phyloP scores from a whole-genome alignment of 2,888 invertebrate species.

The Pandemis cinnamomeana region DNA sequence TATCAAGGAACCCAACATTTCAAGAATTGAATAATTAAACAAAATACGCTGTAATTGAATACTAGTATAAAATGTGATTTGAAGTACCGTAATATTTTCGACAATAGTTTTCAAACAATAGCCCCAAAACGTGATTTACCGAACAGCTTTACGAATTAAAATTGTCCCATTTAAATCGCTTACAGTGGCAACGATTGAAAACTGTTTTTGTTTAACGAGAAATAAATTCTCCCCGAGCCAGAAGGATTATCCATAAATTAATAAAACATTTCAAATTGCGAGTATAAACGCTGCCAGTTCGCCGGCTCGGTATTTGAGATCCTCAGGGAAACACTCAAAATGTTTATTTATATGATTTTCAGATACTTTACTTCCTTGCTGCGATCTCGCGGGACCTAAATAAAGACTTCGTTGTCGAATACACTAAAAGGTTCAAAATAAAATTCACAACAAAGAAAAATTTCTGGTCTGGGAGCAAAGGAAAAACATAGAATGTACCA shows the following conservation, averaged over 20 bases:
- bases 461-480: too few species aligned
- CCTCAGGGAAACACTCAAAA: constrained; percentile 9
- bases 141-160: neutral
- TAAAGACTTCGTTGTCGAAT: constrained; percentile 8
- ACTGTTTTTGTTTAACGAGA: constrained; percentile 20
- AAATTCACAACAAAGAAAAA: too few species aligned
- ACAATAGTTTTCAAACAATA: too few species aligned
- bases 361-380: constrained; percentile 15
- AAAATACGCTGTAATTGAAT: too few species aligned
- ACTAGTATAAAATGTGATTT: too few species aligned
- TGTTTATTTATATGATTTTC: constrained; percentile 20
- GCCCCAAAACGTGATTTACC: too few species aligned
- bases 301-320: constrained; percentile 18
- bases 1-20: too few species aligned
- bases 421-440: neutral
- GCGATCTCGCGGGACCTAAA: neutral
- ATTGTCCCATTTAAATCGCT: neutral
- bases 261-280: constrained; percentile 24
- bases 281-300: constrained; percentile 12
- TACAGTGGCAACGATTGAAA: constrained; percentile 7
- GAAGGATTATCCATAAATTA: constrained; percentile 27
- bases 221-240: constrained; percentile 20
- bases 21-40: too few species aligned
- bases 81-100: too few species aligned
- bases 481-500: too few species aligned